Conservation (phyloP, 2,113 vertebrate species). For the Nyctereutes procyonoides region DNA sequence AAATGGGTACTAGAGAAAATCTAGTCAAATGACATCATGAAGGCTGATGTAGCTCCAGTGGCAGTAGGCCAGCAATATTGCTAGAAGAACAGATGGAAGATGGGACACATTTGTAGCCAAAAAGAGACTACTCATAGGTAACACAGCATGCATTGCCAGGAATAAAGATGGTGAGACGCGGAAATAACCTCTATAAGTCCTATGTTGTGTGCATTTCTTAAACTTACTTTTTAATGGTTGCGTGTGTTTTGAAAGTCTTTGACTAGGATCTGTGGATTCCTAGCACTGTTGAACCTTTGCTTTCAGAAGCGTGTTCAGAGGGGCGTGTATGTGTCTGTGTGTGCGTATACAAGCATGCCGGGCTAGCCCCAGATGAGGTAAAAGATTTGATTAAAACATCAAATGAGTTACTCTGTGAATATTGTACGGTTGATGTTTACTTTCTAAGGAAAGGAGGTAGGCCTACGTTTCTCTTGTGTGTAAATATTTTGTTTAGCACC, state of each 20-base stretch:
- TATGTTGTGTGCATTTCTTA: background rate
- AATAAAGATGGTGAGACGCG: slow-evolving; percentile 76
- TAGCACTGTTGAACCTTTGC: background rate
- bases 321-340: background rate
- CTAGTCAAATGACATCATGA: slow-evolving; percentile 83
- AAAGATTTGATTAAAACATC: background rate
- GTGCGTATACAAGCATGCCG: background rate
- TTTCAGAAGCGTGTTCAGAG: background rate
- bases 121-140: slow-evolving; percentile 80
- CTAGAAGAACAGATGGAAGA: slow-evolving; percentile 86
- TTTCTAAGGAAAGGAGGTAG: background rate
- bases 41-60: slow-evolving; percentile 81
- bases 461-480: background rate
- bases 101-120: slow-evolving; percentile 82
- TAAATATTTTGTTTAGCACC: slow-evolving; percentile 61
- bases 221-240: background rate
- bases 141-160: slow-evolving; percentile 80
- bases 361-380: background rate
- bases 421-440: background rate
- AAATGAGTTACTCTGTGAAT: background rate
- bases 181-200: slow-evolving; percentile 74
- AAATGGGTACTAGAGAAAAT: slow-evolving; percentile 75
- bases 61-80: slow-evolving; percentile 80
- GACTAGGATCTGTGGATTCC: background rate
- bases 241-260: background rate